These are phyloP conservation scores for Semnornis frantzii DNA, from an alignment of 2,113 vertebrate species.

Conservation along the genomic window DNA sequence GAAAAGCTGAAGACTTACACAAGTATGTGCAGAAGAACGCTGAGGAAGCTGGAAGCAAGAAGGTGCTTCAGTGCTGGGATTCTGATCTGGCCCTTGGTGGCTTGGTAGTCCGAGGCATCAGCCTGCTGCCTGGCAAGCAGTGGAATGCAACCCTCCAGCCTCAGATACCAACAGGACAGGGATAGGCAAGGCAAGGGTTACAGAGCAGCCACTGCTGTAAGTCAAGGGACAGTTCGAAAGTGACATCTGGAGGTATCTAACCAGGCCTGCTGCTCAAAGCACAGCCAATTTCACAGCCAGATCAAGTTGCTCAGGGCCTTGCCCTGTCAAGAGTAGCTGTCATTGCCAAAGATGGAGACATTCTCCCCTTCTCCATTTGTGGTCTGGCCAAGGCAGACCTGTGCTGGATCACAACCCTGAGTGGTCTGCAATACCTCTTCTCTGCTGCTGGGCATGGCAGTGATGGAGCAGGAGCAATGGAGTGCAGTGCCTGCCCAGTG, in stretches of 20 bases:
- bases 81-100: not conserved
- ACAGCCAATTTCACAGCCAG: not conserved
- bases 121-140: not conserved
- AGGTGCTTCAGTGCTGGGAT: not conserved
- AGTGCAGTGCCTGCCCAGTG: not conserved
- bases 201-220: not conserved
- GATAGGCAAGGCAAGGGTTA: not conserved
- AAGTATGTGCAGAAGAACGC: not conserved
- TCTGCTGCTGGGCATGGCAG: not conserved
- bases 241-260: not conserved
- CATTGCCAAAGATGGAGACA: not conserved
- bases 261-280: not conserved
- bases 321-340: not conserved
- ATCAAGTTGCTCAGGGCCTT: not conserved
- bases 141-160: not conserved
- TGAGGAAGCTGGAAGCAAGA: not conserved
- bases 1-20: not conserved
- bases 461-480: not conserved
- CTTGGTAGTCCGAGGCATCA: not conserved
- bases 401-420: not conserved
- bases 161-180: no score
- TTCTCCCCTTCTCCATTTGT: not conserved
- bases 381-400: not conserved
- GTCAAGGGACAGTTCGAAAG: not conserved
- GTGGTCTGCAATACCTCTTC: not conserved